phyloP scores from a whole-genome alignment of 2,888 invertebrate species.

The Agrochola litura region DNA sequence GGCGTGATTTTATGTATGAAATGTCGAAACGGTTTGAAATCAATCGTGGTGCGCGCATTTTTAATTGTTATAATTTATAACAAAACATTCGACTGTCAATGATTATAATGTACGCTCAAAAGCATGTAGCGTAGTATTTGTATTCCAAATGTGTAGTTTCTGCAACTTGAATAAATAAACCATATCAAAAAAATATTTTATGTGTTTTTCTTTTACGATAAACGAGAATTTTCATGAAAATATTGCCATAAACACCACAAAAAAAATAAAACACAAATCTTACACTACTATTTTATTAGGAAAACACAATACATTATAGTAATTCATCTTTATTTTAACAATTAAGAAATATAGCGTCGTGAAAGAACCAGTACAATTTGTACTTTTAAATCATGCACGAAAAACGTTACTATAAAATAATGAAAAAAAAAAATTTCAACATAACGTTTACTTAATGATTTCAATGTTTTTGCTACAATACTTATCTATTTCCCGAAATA shows the following conservation, averaged over 20 bases:
- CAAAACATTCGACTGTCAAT: constrained; percentile 22
- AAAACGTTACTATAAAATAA: constrained; percentile 81
- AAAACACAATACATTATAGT: constrained; percentile 89
- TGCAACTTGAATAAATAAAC: constrained; percentile 73
- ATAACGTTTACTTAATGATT: constrained; percentile 73
- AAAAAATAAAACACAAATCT: constrained; percentile 78
- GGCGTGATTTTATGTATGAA: neutral
- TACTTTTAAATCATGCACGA: constrained; percentile 84
- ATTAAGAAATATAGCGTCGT: constrained; percentile 83
- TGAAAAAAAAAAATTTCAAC: constrained; percentile 76
- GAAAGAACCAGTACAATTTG: constrained; percentile 82
- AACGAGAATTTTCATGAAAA: neutral
- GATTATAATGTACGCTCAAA: constrained; percentile 67
- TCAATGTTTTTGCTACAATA: constrained; percentile 66
- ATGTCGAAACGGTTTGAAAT: constrained; percentile 16
- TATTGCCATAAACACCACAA: neutral
- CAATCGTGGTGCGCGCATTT: constrained; percentile 28
- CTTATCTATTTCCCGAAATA: constrained; percentile 69
- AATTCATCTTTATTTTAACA: constrained; percentile 84
- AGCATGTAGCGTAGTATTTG: constrained; percentile 68
- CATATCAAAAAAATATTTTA: constrained; percentile 67
- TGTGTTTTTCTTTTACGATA: neutral
- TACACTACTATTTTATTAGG: constrained; percentile 88
- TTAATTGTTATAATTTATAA: constrained; percentile 12
- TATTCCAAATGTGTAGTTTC: constrained; percentile 72